Base-by-base conservation (phyloP, 1,140 invertebrate genomes). In the Hyles vespertilio region DNA sequence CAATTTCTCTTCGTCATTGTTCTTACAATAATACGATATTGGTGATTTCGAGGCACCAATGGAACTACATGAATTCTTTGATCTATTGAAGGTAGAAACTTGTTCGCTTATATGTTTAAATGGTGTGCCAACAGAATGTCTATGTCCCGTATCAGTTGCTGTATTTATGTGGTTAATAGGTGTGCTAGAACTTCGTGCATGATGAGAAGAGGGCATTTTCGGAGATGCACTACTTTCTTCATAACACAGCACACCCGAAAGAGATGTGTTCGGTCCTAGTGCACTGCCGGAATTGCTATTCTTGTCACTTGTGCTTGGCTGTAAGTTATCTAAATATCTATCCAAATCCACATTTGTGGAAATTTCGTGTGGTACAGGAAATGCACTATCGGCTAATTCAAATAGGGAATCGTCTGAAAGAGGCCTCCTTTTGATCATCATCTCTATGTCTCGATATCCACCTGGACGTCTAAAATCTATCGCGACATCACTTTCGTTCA, bases 391-490 rank as follows among this genome's bases (percentile, higher is more conserved):
- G 62, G 92, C 91, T n/a, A 94, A 88, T 69, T 94, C 92, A 59
- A 92, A 91, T 70, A 90, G 84, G 0, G 91, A 91, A 67, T 93
- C 91, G 67, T 93, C 93, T 9, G 94, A 95, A 0, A 95, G 89
- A 0, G 94, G 94, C 63, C 94, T 86, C 47, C 94, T 88, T 65
- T 94, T 95, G 7, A 93, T 71, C 63, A 92, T 90, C n/a, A 91
- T 89, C 76, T 93, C 92, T 46, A 93, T 86, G 60, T 93, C 91
- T 74, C 76, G 46, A 77, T 87, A 62, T 69, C 72, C 67, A 58
- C 58, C 67, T 32, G 82, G 60, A 67, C 91, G 89, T 32, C 92
- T 82, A 9, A 92, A 79, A 57, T 93, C 92, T 0, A 91, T 79
- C 56, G 77, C 70, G 50, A 80, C 72, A 53, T 84, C 85, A 59